Base-by-base conservation (phyloP, 1,140 invertebrate species). In the Megalonaias nervosa region DNA sequence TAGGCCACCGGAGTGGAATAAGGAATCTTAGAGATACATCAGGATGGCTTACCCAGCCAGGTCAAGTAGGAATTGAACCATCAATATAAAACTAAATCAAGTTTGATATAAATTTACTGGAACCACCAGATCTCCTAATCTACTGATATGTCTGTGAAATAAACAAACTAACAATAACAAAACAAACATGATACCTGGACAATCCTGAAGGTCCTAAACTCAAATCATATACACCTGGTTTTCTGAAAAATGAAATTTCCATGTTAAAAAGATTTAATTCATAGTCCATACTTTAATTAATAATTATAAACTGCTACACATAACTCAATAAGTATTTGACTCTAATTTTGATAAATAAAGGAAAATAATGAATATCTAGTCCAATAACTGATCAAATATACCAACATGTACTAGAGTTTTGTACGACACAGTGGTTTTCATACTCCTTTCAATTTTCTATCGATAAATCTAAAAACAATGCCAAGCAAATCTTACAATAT, bases 171-270 rank as follows among this genome's bases (percentile, higher is more conserved):
- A 48, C 6, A 48, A 48, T 11, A 48, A 11, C 38, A 48, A 48
- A 48, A 48, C 6, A 48, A 48, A 6, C 38, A 9, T 11, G 6
- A 48, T 76, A 89, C 89, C 88, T 89, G 57, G 89, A 89, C 9
- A 87, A 60, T 67, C 88, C 89, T 68, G 81, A 84, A n/a, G 85
- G 84, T 57, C 84, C 86, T 60, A 78, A 77, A 77, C 89, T 89
- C 16, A 90, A 83, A 65, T 89, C 86, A 85, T 84, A 87, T 0
- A 89, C 84, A 38, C 89, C 89, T 67, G 85, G 60, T 82, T 89
- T 87, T 58, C 89, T 90, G 79, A 21, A 85, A 77, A 81, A 71
- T 57, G 71, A 77, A 75, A 76, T 56, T 13, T 31, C 76, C 59
- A 31, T 57, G 3, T 16, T n/a, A 21, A 17, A 61, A 31, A 65